phyloP scores from a whole-genome alignment of 1,140 invertebrate genomes.

The Drosophila cardini region DNA sequence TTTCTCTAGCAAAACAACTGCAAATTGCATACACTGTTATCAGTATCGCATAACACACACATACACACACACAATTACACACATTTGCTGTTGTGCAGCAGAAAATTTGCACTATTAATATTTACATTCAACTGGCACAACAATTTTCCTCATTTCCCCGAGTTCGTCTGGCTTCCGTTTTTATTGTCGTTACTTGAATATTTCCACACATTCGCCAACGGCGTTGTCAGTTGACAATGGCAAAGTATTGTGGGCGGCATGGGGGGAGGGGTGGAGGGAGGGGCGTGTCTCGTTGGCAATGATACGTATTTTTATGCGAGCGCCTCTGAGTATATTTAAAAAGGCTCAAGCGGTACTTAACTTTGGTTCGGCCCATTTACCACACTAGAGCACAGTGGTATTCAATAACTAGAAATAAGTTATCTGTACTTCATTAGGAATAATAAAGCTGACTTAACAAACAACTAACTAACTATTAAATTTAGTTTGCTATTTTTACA shows the following conservation, averaged over 20 bases:
- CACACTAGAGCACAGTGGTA: constrained; percentile 28
- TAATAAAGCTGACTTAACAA: neutral
- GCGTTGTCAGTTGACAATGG: constrained; percentile 76
- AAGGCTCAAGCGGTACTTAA: constrained; percentile 78
- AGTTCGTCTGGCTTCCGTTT: neutral
- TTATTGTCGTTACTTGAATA: constrained; percentile 43
- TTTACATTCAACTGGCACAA: constrained; percentile 75
- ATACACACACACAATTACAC: constrained; percentile 14
- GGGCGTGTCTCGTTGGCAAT: constrained; percentile 45
- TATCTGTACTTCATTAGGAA: neutral
- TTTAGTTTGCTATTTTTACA: neutral
- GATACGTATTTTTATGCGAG: constrained; percentile 59
- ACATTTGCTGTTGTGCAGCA: constrained; percentile 60
- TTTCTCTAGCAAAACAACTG: constrained; percentile 14
- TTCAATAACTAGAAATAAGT: neutral
- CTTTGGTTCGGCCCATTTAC: constrained; percentile 60
- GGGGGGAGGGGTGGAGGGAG: constrained; percentile 23
- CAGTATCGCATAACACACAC: neutral
- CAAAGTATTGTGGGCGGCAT: constrained; percentile 18
- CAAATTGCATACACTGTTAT: constrained; percentile 39
- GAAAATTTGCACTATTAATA: constrained; percentile 81
- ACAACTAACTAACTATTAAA: neutral
- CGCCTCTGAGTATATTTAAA: constrained; percentile 64
- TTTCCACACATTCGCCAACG: constrained; percentile 65
- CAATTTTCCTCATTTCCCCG: neutral